Evolutionary conservation across 2,888 invertebrate species (phyloP).

Genomic region (Drosophila hamatofila): DNA sequence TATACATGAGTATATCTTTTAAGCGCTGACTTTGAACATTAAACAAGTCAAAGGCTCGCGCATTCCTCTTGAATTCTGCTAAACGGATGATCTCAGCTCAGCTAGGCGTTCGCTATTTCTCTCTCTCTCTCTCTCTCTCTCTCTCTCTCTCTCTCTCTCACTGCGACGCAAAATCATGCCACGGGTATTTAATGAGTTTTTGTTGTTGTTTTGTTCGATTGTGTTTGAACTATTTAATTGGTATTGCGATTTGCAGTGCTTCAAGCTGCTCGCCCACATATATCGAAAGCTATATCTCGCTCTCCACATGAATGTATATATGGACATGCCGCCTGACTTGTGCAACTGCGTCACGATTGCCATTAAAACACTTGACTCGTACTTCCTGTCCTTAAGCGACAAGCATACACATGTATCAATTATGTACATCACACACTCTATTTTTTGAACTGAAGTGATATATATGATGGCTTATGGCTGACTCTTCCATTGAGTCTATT

Average conservation of each 20-base stretch:
- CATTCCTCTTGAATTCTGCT: conserved; percentile 27
- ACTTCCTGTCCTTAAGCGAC: conserved; percentile 49
- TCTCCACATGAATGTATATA: conserved; percentile 9
- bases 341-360: conserved; percentile 44
- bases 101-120: conserved; percentile 34
- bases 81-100: conserved; percentile 68
- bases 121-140: conserved; percentile 18
- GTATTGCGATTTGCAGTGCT: conserved; percentile 28
- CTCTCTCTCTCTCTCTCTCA: conserved; percentile 32
- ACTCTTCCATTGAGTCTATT: not conserved
- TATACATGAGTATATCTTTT: not conserved
- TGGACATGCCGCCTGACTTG: conserved; percentile 25
- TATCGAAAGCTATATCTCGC: conserved; percentile 6
- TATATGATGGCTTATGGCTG: not conserved
- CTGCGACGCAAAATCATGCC: conserved; percentile 63
- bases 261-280: conserved; percentile 60
- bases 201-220: conserved; percentile 42
- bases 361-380: conserved; percentile 57
- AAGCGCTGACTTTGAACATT: conserved; percentile 27
- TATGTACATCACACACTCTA: conserved; percentile 12
- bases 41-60: conserved; percentile 22
- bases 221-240: conserved; percentile 60
- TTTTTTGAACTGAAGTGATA: not conserved
- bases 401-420: not conserved
- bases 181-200: conserved; percentile 46